These are phyloP conservation scores for Notothenia coriiceps DNA, from an alignment of 2,113 vertebrate genomes.

Conservation along the genomic window DNA sequence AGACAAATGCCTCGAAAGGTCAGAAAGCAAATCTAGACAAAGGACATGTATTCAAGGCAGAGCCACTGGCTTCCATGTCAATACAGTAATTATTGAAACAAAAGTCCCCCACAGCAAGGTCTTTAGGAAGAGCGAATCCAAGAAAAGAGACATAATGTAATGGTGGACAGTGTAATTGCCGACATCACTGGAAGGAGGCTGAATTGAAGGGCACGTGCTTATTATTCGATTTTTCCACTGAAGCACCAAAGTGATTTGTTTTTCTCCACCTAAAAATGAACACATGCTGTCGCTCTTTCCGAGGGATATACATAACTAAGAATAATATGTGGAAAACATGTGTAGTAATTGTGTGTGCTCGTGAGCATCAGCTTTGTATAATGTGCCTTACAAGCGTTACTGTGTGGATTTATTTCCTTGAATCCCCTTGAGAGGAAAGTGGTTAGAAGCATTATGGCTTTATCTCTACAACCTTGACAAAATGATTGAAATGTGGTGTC, in stretches of 20 bases:
- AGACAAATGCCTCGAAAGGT: conserved; percentile 31
- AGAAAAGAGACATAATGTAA: conserved; percentile 18
- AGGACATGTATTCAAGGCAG: conserved; percentile 28
- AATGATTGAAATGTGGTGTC: conserved; percentile 71
- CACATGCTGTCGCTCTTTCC: conserved; percentile 6
- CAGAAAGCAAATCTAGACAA: conserved; percentile 39
- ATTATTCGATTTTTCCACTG: conserved; percentile 33
- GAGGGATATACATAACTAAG: background rate
- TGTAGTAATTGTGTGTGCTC: background rate
- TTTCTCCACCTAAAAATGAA: conserved; percentile 31
- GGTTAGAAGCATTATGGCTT: conserved; percentile 56
- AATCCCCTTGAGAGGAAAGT: conserved; percentile 62
- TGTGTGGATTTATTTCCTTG: conserved; percentile 35
- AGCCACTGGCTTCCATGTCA: conserved; percentile 53
- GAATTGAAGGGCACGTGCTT: conserved; percentile 38
- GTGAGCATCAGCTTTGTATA: background rate
- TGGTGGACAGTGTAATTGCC: conserved; percentile 30
- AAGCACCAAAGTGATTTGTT: conserved; percentile 40
- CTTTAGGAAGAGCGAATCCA: conserved; percentile 5
- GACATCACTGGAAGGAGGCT: background rate
- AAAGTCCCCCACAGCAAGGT: conserved; percentile 20
- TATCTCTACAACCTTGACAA: conserved; percentile 73
- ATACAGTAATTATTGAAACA: conserved; percentile 62
- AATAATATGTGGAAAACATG: no score
- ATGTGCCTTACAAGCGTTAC: background rate